Evolutionary conservation across 2,113 vertebrate species (phyloP).

Genomic region (Leptobrachium ailaonicum): DNA sequence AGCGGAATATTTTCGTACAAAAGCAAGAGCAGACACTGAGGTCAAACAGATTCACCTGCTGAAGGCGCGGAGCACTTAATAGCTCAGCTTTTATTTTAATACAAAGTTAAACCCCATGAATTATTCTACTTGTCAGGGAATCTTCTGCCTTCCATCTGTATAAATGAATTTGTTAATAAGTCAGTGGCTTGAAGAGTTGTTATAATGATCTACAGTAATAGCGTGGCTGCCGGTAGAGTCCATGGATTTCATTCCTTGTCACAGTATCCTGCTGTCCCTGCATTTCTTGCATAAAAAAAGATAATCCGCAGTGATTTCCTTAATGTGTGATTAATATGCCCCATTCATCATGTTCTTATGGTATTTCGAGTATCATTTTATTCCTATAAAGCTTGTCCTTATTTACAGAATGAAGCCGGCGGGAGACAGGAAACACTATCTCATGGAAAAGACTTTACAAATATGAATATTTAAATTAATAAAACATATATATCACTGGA

Average conservation of each 20-base stretch:
- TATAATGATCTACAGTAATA: neutral
- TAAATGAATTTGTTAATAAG: neutral
- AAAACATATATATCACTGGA: no score
- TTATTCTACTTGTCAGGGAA: neutral
- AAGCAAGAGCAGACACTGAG: neutral
- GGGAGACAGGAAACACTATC: no score
- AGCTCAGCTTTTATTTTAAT: neutral
- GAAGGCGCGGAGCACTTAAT: neutral
- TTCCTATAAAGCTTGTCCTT: neutral
- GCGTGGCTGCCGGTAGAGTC: neutral
- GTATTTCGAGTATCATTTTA: neutral
- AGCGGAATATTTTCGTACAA: constrained; percentile 3
- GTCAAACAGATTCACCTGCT: neutral
- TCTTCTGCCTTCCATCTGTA: neutral
- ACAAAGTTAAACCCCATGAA: neutral
- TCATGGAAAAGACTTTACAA: no score
- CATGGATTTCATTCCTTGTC: neutral
- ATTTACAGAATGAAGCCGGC: neutral
- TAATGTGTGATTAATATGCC: neutral
- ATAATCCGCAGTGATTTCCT: neutral
- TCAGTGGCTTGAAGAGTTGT: neutral
- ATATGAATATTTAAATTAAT: no score
- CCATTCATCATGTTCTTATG: neutral
- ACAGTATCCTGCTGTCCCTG: neutral
- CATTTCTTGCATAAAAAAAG: neutral